Evolutionary conservation across 2,797 vertebrate species (phyloP), one percentile per base, ranked within the genome.

Genomic region (Brachymystax lenok): DNA sequence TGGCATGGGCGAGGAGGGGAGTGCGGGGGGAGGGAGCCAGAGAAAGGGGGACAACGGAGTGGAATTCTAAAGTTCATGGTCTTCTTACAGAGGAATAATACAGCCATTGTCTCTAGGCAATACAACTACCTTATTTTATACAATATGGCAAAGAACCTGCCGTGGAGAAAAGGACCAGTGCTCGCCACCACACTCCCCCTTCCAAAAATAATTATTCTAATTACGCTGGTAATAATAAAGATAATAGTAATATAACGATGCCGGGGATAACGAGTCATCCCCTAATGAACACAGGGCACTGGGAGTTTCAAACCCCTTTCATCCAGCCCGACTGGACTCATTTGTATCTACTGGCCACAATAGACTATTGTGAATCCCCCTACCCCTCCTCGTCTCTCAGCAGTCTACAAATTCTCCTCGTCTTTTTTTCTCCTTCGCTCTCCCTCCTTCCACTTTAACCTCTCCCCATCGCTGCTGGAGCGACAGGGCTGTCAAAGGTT

Each of bases 401-500:
- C 74, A 73, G 87, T 81, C 80, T 76, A 74, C 77, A 74, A 80
- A 82, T 71, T 66, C 52, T 73, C 16, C 76, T 46, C 52, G 12
- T 28, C 61, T 40, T 61, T 74, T 76, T 19, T 50, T 40, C 27
- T 71, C 73, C 74, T 21, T 63, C 75, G 80, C 85, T 74, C 66
- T 77, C 74, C 63, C 33, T 77, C 77, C 80, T 83, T 76, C 77
- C 30, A 69, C 82, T 81, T 79, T 83, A 77, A 78, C 69, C 79
- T 80, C 78, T 75, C 68, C 21, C 71, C 54, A 35, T 46, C 77
- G 64, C 79, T 78, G 74, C 61, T 71, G 81, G 85, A 84, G 85
- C 74, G 84, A 73, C 80, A 66, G 83, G 90, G 91, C 94, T 95
- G 97, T 96, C 97, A 97, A 95, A 98, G 97, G 96, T 97, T 95